Percentiles rank a stretch among this genome's conserved stretches.
Evolutionary conservation across 2,113 vertebrate species (phyloP).

Genomic region (Pantherophis guttatus): DNA sequence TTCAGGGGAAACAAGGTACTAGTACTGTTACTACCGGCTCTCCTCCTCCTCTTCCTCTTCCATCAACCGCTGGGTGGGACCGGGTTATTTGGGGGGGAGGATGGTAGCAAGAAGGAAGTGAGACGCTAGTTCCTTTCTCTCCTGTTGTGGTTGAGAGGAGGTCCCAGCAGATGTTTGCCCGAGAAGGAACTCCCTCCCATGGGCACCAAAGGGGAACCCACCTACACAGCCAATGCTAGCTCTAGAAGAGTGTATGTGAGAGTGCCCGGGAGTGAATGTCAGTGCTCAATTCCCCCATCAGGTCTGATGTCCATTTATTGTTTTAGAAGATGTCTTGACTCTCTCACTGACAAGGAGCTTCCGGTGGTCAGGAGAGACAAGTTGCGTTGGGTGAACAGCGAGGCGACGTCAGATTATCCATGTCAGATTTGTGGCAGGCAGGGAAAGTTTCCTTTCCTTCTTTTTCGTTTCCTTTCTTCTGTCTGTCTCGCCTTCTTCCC

Average conservation of each 20-base stretch:
- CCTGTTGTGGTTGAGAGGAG: neutral
- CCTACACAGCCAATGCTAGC: neutral
- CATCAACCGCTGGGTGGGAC: neutral
- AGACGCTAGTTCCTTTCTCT: neutral
- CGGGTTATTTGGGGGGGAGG: neutral
- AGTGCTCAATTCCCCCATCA: neutral
- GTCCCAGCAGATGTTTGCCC: neutral
- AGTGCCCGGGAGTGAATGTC: neutral
- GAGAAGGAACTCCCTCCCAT: neutral
- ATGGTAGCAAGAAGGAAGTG: neutral
- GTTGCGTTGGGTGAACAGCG: neutral
- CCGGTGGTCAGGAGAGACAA: neutral
- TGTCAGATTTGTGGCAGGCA: neutral
- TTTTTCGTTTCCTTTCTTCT: no score
- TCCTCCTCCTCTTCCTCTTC: neutral
- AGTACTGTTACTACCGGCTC: neutral
- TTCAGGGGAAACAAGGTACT: no score
- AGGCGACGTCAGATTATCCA: neutral
- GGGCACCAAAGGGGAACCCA: neutral
- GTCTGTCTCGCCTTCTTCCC: no score
- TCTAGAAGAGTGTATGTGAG: neutral
- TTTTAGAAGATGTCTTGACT: neutral
- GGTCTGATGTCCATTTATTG: neutral
- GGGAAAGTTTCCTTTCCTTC: neutral
- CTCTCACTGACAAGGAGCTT: neutral